Base-by-base conservation (phyloP, 1,140 invertebrate genomes). In the Sarcophaga peregrina region DNA sequence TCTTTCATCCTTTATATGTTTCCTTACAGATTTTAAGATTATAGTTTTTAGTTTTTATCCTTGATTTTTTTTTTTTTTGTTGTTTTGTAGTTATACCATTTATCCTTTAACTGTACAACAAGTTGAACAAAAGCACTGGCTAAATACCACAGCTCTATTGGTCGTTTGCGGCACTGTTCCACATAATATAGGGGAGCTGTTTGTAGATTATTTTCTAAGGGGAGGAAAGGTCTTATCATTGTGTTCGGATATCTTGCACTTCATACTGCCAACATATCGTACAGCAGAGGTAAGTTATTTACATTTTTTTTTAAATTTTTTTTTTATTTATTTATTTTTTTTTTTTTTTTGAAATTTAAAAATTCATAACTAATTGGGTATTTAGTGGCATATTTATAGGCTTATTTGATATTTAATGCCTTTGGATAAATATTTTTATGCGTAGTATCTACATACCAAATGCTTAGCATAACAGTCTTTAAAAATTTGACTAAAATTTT, bases 141-240 rank as follows among this genome's bases (percentile, higher is more conserved):
- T 93, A 47, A 93, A 94, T 8, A 94, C 95, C 75, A 93, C 95
- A 0, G 93, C 93, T 5, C 90, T 97, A 13, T 92, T 97, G 47
- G 94, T 97, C 0, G 93, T 97, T 48, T 96, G 95, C 84, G 96
- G 96, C 0, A 93, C 94, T 83, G 92, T 95, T 5, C 93, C 93
- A 2, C 91, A 93, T 0, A 91, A 93, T 72, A 91, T 95, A 15
- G 94, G 94, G 0, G 91, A 93, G 6, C 91, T 93, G 50, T 91
- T 97, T 8, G 91, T 96, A 0, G 93, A 94, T n/a, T 96, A 95
- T 85, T 92, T 97, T 74, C 90, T 96, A 9, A 91, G 91, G 8
- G 95, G 95, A 5, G 96, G 96, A 6, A 93, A 94, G 85, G 89
- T 97, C n/a, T 90, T 97, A 0, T 96, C 95, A 50, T 92, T 97